Evolutionary conservation across 2,113 vertebrate species (phyloP), one percentile per base, ranked within the genome.

Genomic region (Prionailurus bengalensis): DNA sequence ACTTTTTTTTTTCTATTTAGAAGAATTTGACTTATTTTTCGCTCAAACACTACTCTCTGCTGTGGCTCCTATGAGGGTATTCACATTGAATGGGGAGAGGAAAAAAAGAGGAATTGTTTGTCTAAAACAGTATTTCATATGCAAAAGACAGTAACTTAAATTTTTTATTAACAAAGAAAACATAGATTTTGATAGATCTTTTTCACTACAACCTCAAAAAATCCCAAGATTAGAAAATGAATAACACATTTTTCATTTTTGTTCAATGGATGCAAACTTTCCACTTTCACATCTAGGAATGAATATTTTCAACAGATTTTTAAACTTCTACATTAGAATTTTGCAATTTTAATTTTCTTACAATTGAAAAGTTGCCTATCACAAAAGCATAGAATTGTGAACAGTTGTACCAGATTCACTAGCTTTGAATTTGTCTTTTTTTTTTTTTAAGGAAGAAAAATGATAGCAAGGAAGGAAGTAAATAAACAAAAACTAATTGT

Each of bases 331-430:
- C 65, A 53, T 86, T 79, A 92, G 63, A 71, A 86, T 58, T 97
- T 85, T 91, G 55, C n/a, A 29, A 73, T 74, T 91, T 45, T 78
- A 31, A 36, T 88, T 95, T 97, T 76, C 86, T 98, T 86, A 33
- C 63, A 94, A 45, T 96, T 94, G 79, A 95, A 2, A 55, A 93
- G 96, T 97, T 97, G 83, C 97, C 98, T 97, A 85, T 97, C 90
- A 93, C 82, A 61, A 98, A 98, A 92, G 31, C 82, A 61, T 76
- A 97, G 51, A 97, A 98, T 98, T 98, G 98, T 94, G 98, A 98
- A 96, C 96, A 97, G 97, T 96, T 96, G 96, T 81, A 45, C 61
- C 92, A 94, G 96, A 94, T 82, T 95, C 53, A 78, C 36, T 91
- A 74, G 89, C 87, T 98, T 98, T 98, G 97, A 96, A 96, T 93